phyloP scores from a whole-genome alignment of 2,888 invertebrate species.

The Scaeva pyrastri region DNA sequence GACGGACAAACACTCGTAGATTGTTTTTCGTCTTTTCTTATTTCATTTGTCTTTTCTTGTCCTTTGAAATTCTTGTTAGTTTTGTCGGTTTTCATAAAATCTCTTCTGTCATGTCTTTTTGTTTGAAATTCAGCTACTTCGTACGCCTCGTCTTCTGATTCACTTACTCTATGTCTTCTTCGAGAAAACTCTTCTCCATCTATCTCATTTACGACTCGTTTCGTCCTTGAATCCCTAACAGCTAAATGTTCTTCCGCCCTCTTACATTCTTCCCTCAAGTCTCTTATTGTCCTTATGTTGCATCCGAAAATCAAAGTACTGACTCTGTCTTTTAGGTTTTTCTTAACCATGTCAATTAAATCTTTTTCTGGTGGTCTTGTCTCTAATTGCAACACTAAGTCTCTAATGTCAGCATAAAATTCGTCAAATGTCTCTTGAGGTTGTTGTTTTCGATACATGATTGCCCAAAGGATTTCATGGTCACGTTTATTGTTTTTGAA shows the following conservation, averaged over 20 bases:
- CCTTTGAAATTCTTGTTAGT: not conserved
- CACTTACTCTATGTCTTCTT: not conserved
- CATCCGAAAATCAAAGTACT: not conserved
- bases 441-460: not conserved
- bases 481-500: not conserved
- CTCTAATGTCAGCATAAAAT: not conserved
- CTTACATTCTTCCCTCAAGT: not conserved
- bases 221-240: not conserved
- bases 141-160: not conserved
- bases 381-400: not conserved
- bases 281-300: not conserved
- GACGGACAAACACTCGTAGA: not conserved
- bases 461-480: not conserved
- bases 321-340: not conserved
- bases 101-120: not conserved
- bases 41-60: not conserved
- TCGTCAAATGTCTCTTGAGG: not conserved
- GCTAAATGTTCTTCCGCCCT: not conserved
- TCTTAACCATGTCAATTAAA: not conserved
- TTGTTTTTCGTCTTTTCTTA: not conserved
- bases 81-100: not conserved
- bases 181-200: rapidly evolving
- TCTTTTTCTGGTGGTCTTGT: not conserved
- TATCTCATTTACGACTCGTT: not conserved
- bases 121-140: not conserved